Evolutionary conservation across 2,113 vertebrate species (phyloP).

Genomic region (Microcebus jonahi): DNA sequence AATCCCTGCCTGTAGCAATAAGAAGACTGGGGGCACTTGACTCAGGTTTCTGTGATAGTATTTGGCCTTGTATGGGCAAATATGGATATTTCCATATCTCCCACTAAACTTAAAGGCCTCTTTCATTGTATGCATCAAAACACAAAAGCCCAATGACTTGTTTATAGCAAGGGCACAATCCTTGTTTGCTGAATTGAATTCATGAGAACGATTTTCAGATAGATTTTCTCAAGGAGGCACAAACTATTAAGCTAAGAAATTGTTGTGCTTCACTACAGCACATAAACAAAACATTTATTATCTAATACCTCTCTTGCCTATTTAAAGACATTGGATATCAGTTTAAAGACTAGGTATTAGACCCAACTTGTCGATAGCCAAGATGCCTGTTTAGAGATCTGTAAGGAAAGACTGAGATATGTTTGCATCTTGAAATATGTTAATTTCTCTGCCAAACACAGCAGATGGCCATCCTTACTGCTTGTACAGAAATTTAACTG

Average conservation of each 20-base stretch:
- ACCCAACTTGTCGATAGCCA: background rate
- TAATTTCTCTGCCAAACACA: conserved; percentile 65
- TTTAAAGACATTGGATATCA: background rate
- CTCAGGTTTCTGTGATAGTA: background rate
- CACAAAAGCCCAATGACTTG: background rate
- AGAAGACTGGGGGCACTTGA: background rate
- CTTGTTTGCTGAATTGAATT: background rate
- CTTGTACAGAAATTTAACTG: conserved; percentile 70
- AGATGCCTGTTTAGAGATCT: background rate
- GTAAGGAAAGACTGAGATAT: background rate
- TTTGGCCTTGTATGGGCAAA: background rate
- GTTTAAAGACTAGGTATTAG: background rate
- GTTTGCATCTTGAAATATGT: conserved; percentile 66
- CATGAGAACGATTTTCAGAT: background rate
- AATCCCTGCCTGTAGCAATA: background rate
- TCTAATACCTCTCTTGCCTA: background rate
- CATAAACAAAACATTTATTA: background rate
- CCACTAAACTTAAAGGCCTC: background rate
- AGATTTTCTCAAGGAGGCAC: conserved; percentile 24
- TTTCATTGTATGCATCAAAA: background rate
- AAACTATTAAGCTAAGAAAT: conserved; percentile 29
- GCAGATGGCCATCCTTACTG: conserved; percentile 67
- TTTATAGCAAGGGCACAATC: background rate
- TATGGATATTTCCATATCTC: background rate
- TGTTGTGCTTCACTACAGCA: background rate